Conservation (phyloP, 1,140 invertebrate species). For the Melipona quadrifasciata region DNA sequence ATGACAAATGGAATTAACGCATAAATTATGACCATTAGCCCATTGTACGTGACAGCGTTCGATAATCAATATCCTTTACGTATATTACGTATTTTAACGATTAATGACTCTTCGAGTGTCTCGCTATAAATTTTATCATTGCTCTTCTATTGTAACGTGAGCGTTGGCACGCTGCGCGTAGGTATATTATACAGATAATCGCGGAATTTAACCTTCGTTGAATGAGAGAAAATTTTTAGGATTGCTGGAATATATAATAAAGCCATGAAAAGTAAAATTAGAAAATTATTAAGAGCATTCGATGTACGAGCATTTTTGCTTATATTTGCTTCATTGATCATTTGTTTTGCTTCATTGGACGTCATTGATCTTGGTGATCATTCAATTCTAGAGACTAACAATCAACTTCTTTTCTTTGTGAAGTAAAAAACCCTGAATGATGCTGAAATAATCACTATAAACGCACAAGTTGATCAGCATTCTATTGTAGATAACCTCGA, state of each 20-base stretch:
- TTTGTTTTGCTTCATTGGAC: too few species aligned
- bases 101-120: neutral
- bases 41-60: neutral
- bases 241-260: too few species aligned
- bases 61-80: slow-evolving; percentile 34
- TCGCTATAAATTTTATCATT: neutral
- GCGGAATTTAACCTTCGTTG: too few species aligned
- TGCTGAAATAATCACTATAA: slow-evolving; percentile 1
- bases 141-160: too few species aligned
- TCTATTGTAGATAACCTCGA: slow-evolving; percentile 23
- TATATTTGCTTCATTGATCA: too few species aligned
- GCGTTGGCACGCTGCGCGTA: too few species aligned
- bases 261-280: too few species aligned
- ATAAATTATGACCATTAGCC: slow-evolving; percentile 23
- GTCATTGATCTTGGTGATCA: neutral
- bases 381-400: neutral
- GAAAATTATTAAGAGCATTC: too few species aligned
- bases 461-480: slow-evolving; percentile 5
- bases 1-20: slow-evolving; percentile 35
- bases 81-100: neutral
- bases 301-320: too few species aligned
- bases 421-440: too few species aligned
- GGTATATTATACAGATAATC: too few species aligned
- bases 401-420: neutral
- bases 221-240: too few species aligned